Percentiles rank a stretch among this genome's conserved stretches.
Evolutionary conservation across 1,140 invertebrate genomes (phyloP).

Genomic region (Drosophila paulistorum): DNA sequence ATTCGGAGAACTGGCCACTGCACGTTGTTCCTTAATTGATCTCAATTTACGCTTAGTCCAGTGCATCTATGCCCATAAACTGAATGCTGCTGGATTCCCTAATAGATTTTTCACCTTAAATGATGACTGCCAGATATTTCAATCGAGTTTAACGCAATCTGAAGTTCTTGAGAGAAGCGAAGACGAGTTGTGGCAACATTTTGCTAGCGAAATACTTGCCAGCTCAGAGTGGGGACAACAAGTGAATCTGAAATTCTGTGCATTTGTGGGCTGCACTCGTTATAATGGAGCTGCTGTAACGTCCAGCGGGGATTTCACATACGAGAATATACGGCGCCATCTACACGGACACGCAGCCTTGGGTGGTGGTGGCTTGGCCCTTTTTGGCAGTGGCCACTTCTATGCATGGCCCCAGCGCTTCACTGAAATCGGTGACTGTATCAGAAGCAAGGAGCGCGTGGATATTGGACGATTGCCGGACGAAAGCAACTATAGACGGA

Average conservation of each 20-base stretch:
- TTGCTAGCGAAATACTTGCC: slow-evolving; percentile 91
- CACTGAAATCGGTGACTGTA: slow-evolving; percentile 87
- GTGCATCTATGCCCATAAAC: slow-evolving; percentile 93
- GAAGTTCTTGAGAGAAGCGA: slow-evolving; percentile 89
- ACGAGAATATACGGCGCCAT: slow-evolving; percentile 89
- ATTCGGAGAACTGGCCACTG: background rate
- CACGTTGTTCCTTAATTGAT: slow-evolving; percentile 87
- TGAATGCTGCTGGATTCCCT: slow-evolving; percentile 91
- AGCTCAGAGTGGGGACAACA: slow-evolving; percentile 85
- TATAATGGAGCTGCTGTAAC: slow-evolving; percentile 87
- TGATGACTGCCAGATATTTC: slow-evolving; percentile 87
- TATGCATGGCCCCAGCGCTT: slow-evolving; percentile 94
- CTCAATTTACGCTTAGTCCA: slow-evolving; percentile 92
- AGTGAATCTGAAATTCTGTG: slow-evolving; percentile 90
- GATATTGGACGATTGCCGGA: slow-evolving; percentile 91
- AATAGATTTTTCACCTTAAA: slow-evolving; percentile 92
- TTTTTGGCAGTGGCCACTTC: slow-evolving; percentile 95
- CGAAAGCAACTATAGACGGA: slow-evolving; percentile 94
- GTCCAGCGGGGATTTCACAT: slow-evolving; percentile 85
- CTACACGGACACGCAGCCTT: slow-evolving; percentile 94
- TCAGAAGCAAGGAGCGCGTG: slow-evolving; percentile 85
- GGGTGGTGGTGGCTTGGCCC: slow-evolving; percentile 94
- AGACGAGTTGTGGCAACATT: slow-evolving; percentile 92
- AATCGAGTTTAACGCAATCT: slow-evolving; percentile 88
- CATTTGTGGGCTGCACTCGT: slow-evolving; percentile 93